Percentiles rank a stretch among this genome's conserved stretches.
Conservation (phyloP, 2,113 vertebrate species). For the Labrus mixtus region DNA sequence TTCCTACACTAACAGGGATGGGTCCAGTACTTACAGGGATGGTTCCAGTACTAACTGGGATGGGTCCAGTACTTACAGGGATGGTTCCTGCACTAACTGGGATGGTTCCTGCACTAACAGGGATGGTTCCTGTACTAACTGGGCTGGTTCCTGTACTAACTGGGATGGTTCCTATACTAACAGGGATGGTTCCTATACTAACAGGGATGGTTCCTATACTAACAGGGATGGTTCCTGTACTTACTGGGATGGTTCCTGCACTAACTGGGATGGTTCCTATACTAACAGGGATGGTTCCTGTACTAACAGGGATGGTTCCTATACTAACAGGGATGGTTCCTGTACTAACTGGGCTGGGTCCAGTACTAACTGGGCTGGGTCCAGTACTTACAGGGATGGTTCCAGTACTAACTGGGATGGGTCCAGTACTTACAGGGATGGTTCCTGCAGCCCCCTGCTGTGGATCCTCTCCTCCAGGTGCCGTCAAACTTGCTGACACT, state of each 20-base stretch:
- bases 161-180: not conserved
- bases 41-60: not conserved
- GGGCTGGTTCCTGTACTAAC: not conserved
- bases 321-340: not conserved
- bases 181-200: not conserved
- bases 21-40: not conserved
- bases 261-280: not conserved
- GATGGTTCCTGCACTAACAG: not conserved
- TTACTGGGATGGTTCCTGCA: not conserved
- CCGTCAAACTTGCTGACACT: slow-evolving; percentile 90
- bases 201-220: not conserved
- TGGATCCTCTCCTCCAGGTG: slow-evolving; percentile 92
- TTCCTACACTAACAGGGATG: not conserved
- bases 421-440: slow-evolving; percentile 77
- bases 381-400: not conserved
- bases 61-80: not conserved
- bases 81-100: not conserved
- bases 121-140: not conserved
- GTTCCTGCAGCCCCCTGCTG: slow-evolving; percentile 94
- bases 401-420: too few relatives aligned
- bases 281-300: not conserved
- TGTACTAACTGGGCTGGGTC: not conserved
- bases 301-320: not conserved
- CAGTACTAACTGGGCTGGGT: not conserved
- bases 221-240: not conserved